Evolutionary conservation across 2,113 vertebrate genomes (phyloP).

Genomic region (Hypocryptadius cinnamomeus): DNA sequence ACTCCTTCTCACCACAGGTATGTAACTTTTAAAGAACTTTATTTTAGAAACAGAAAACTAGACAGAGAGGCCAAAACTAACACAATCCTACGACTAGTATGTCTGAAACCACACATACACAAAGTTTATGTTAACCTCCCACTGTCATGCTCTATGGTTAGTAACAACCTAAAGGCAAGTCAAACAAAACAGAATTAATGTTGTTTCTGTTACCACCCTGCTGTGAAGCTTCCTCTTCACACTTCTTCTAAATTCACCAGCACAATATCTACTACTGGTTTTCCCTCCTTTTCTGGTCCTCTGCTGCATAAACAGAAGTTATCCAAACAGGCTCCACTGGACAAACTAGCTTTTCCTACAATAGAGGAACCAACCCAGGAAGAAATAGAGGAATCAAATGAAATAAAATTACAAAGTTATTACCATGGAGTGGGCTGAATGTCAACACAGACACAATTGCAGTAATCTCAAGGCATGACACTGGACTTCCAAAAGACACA

Average conservation of each 20-base stretch:
- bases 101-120: neutral
- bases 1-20: neutral
- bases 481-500: neutral
- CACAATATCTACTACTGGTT: neutral
- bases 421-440: neutral
- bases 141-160: neutral
- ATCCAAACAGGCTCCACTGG: neutral
- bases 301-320: neutral
- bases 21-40: neutral
- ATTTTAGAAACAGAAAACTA: neutral
- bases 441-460: neutral
- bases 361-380: neutral
- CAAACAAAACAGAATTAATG: neutral
- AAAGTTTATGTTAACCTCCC: neutral
- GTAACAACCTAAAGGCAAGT: neutral
- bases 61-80: neutral
- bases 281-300: neutral
- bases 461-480: neutral
- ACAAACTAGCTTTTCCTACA: neutral
- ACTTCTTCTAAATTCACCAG: neutral
- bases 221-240: neutral
- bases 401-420: neutral
- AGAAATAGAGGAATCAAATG: neutral
- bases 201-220: neutral
- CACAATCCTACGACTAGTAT: neutral